Percentiles rank a stretch among this genome's conserved stretches.
Evolutionary conservation across 2,888 invertebrate genomes (phyloP).

Genomic region (Itoplectis maculator): DNA sequence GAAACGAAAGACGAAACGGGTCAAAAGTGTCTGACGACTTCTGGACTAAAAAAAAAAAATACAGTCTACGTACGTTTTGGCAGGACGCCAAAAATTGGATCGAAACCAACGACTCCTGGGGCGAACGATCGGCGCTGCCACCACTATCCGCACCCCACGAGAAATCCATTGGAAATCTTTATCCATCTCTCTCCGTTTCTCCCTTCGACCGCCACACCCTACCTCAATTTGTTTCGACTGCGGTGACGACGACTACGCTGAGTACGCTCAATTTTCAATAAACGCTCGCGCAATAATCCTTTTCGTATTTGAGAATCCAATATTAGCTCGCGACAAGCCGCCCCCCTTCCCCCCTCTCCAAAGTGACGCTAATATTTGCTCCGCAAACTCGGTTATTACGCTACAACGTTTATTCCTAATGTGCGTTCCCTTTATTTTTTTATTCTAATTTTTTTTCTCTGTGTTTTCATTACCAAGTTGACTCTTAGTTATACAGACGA

Average conservation of each 20-base stretch:
- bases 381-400: not conserved
- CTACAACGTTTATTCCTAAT: not conserved
- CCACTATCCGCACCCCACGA: slow-evolving; percentile 12
- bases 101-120: slow-evolving; percentile 68
- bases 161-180: slow-evolving; percentile 39
- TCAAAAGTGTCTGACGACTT: slow-evolving; percentile 36
- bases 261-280: slow-evolving; percentile 1
- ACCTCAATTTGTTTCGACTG: slow-evolving; percentile 44
- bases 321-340: not conserved
- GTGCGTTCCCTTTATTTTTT: too few species aligned
- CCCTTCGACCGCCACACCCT: slow-evolving; percentile 36
- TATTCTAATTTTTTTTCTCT: too few species aligned
- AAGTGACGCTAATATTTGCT: slow-evolving; percentile 1
- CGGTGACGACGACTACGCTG: not conserved
- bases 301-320: slow-evolving; percentile 1
- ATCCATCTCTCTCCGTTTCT: slow-evolving; percentile 5
- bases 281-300: not conserved
- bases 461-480: too few species aligned
- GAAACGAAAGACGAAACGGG: slow-evolving; percentile 11
- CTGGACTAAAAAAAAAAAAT: slow-evolving; percentile 43
- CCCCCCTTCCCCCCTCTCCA: too few species aligned
- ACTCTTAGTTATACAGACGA: too few species aligned
- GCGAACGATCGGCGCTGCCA: slow-evolving; percentile 37
- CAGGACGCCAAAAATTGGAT: slow-evolving; percentile 69
- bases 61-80: slow-evolving; percentile 64